Base-by-base conservation (phyloP, 2,888 invertebrate genomes). In the Apamea crenata region DNA sequence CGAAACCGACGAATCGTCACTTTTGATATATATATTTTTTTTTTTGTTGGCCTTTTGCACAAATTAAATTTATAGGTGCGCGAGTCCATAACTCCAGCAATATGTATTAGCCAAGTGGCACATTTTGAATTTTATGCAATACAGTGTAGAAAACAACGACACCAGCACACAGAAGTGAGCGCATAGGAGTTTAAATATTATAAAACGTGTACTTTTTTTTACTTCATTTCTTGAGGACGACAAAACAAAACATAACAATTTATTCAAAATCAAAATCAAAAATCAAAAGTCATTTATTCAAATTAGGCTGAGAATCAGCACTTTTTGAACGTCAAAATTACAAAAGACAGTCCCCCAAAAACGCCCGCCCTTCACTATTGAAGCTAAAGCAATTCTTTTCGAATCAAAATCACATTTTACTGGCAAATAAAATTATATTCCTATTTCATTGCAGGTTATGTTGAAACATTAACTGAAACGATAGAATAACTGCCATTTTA, bases 401-500 rank as follows among this genome's bases (percentile, higher is more conserved):
- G 36, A 65, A 74, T 68, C 71, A 21, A 74, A 74, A 71, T 74
- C 21, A 44, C 25, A 65, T 84, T 84, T 84, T 50, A 77, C 63
- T 4, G 70, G 44, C 50, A 74, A 70, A 74, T 72, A 66, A 81
- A 79, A 70, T 75, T 66, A 76, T 73, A 80, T 70, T 84, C 50
- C 25, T 67, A 74, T 71, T 74, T 59, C 66, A 84, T 67, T 18
- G 56, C 61, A 3, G 59, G 66, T 44, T 74, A 74, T 59, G 44
- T 71, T 68, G 50, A 61, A 77, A 61, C 50, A 74, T 84, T 63
- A 74, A 68, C 72, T 18, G 16, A 53, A 71, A 77, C 44, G 61
- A 36, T 14, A 36, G 25, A 78, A 85, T 82, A 69, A 66, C 74
- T 79, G 74, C 66, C 68, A 76, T 86, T 78, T 80, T 74, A 78